Conservation (phyloP, 2,113 vertebrate genomes). For the Corvus moneduloides region DNA sequence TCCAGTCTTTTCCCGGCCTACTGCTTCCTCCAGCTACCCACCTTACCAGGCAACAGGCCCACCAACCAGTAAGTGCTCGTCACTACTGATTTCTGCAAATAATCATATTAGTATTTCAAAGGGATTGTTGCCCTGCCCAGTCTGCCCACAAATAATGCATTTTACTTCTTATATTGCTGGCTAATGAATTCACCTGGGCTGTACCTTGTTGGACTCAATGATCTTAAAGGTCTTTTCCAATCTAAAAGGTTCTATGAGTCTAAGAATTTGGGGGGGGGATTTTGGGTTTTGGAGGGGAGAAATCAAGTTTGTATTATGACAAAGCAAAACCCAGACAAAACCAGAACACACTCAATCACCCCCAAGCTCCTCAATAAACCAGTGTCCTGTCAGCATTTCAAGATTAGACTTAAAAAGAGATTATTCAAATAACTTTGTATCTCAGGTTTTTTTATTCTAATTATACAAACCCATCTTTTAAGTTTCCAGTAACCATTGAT, state of each 20-base stretch:
- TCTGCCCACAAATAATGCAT: not conserved
- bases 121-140: not conserved
- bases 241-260: not conserved
- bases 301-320: not conserved
- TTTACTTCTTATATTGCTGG: not conserved
- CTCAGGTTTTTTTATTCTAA: not conserved
- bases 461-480: not conserved
- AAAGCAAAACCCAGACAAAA: not conserved
- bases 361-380: not conserved
- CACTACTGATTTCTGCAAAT: not conserved
- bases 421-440: not conserved
- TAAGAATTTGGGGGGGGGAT: not conserved
- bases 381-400: not conserved
- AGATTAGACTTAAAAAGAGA: not conserved
- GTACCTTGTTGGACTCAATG: not conserved
- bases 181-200: not conserved
- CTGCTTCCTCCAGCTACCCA: constrained; percentile 85
- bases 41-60: constrained; percentile 92
- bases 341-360: not conserved
- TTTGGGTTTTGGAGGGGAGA: not conserved
- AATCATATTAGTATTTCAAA: not conserved
- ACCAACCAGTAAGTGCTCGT: constrained; percentile 85
- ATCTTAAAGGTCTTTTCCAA: not conserved
- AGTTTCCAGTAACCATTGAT: not conserved
- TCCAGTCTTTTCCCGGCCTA: constrained; percentile 94